A percentile compares a stretch with the other conserved stretches of the same genome.
phyloP scores from a whole-genome alignment of 2,797 vertebrate species.

The Myripristis murdjan region DNA sequence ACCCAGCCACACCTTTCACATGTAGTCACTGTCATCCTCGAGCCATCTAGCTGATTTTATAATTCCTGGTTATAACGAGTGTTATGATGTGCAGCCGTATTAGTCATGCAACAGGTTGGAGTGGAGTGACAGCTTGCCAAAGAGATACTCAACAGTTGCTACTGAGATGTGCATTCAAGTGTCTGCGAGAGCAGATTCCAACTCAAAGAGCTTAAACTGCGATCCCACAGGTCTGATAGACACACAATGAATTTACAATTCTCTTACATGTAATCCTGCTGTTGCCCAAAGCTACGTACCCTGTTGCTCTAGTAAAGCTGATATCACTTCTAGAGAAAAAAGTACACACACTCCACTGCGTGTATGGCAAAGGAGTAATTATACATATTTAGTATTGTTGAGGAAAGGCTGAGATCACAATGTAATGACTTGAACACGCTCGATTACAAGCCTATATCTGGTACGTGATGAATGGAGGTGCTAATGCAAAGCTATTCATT shows the following conservation, averaged over 20 bases:
- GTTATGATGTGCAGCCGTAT: conserved; percentile 35
- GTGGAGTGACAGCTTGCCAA: conserved; percentile 37
- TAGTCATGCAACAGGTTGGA: conserved; percentile 70
- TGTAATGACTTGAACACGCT: conserved; percentile 2
- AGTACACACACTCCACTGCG: conserved; percentile 32
- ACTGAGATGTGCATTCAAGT: conserved; percentile 33
- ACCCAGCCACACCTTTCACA: conserved; percentile 49
- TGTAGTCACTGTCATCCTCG: conserved; percentile 35
- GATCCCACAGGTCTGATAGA: conserved; percentile 57
- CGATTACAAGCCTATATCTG: conserved; percentile 27
- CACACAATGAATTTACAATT: conserved; percentile 69
- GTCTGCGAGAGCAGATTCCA: conserved; percentile 34
- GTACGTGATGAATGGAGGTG: conserved; percentile 19
- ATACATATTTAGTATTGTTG: conserved; percentile 28
- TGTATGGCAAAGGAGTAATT: conserved; percentile 55
- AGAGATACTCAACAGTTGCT: conserved; percentile 36
- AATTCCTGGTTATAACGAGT: conserved; percentile 47
- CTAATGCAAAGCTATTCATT: conserved; percentile 27
- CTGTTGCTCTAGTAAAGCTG: conserved; percentile 37
- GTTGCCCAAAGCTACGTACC: conserved; percentile 61
- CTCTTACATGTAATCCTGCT: conserved; percentile 66
- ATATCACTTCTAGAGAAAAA: conserved; percentile 51
- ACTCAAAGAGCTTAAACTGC: conserved; percentile 48
- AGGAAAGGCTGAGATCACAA: conserved; percentile 28
- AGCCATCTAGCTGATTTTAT: conserved; percentile 25